These are phyloP conservation scores for Petrocephalus zakoni DNA, from an alignment of 2,113 vertebrate genomes.

Conservation along the genomic window DNA sequence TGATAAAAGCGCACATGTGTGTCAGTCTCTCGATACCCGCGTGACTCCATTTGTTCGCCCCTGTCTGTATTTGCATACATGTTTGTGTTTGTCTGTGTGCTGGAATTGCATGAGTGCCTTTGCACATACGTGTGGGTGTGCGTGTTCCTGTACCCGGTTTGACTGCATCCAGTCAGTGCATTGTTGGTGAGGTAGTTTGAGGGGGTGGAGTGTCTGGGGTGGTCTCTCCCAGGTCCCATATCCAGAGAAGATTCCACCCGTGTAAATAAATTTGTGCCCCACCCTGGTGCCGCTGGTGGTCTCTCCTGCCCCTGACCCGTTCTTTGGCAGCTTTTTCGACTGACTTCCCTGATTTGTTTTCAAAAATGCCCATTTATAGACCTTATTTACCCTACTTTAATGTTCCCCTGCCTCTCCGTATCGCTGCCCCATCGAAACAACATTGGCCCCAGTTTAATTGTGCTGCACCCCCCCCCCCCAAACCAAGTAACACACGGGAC, in stretches of 20 bases:
- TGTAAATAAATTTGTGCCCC: not conserved
- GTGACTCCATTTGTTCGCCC: not conserved
- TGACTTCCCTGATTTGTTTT: slow-evolving; percentile 32
- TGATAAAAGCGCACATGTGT: not conserved
- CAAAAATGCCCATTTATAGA: slow-evolving; percentile 45
- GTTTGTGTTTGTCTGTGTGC: not conserved
- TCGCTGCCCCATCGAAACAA: slow-evolving; percentile 47
- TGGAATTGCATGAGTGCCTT: not conserved
- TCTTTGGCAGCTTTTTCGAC: slow-evolving; percentile 16
- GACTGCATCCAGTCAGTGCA: not conserved
- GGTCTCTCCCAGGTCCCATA: too few relatives aligned
- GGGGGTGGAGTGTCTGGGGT: not conserved
- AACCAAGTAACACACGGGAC: not conserved
- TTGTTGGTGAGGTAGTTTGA: not conserved
- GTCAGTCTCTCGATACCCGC: not conserved
- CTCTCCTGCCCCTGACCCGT: not conserved
- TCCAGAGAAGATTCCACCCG: not conserved
- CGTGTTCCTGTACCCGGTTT: not conserved
- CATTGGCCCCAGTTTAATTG: slow-evolving; percentile 26
- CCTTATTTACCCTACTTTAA: slow-evolving; percentile 39
- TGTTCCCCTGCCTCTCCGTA: slow-evolving; percentile 38
- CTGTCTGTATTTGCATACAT: not conserved
- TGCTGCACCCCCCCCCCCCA: not conserved
- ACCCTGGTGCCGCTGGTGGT: not conserved
- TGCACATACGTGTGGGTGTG: not conserved